Base-by-base conservation (phyloP, 2,888 invertebrate genomes). In the Drosophila nr. perissopoda region DNA sequence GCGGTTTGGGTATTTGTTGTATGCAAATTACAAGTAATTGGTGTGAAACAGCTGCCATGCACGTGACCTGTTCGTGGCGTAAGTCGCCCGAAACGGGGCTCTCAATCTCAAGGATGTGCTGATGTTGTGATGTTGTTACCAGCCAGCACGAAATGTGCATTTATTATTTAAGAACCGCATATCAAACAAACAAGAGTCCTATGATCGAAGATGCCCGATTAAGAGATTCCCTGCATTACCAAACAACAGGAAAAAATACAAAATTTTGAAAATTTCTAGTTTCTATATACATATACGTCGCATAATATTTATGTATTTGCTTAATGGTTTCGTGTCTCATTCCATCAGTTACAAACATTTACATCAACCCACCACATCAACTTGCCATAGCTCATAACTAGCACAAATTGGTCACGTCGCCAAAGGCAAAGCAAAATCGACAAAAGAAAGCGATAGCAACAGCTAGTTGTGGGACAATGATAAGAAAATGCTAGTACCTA, bases 1-100 rank as follows among this genome's bases (percentile, higher is more conserved):
- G 90, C 83, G 90, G 80, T 69, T 69, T 51, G 42, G 48, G 49
- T 62, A 18, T 75, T 83, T 85, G 80, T 79, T 79, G 72, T 73
- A 87, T 90, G 90, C 83, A 87, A 90, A 87, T 87, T 69, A 76
- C 83, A 85, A 85, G 87, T 87, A 87, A 87, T 87, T 87, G 85
- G 90, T 90, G 85, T 85, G 85, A 85, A 85, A 89, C 84, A 90
- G 87, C 89, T 83, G 87, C 64, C 51, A 58, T 49, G 78, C 73
- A 89, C 85, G 89, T 89, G 85, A 90, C 85, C 78, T 56, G 62
- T 68, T 71, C 67, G 34, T 40, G 38, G 51, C 67, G 38, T 8
- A n/a, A 61, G 67, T 45, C 58, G 61, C 58, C 48, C 48, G 36
- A 48, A 58, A 52, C 33, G 57, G 33, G 33, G 38, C 67, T 56